Evolutionary conservation across 1,140 invertebrate species (phyloP).

Genomic region (Pogonus chalceus): DNA sequence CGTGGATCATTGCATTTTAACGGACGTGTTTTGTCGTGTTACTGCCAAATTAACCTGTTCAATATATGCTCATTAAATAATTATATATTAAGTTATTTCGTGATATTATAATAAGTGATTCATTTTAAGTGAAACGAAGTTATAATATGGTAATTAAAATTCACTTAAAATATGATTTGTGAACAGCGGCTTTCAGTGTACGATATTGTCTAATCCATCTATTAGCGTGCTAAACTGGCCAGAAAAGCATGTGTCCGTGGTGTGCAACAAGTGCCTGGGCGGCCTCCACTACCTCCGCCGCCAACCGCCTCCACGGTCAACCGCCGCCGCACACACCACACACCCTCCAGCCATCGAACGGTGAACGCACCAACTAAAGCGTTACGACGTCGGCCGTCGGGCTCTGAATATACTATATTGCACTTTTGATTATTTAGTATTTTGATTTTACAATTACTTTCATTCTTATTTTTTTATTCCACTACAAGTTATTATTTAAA

Average conservation of each 20-base stretch:
- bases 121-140: no score
- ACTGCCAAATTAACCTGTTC: no score
- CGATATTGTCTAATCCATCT: not conserved
- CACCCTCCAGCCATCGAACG: not conserved
- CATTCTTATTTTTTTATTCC: no score
- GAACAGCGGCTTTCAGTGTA: no score
- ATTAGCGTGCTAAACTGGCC: not conserved
- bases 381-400: not conserved
- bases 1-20: no score
- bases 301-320: not conserved
- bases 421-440: not conserved
- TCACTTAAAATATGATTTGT: no score
- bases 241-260: not conserved
- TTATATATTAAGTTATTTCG: no score
- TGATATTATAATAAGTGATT: no score
- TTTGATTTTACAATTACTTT: constrained; percentile 1
- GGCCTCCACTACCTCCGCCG: not conserved
- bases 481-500: no score
- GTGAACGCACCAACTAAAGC: not conserved
- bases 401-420: not conserved
- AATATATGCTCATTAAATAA: no score
- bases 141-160: no score
- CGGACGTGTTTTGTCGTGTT: no score
- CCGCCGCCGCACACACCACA: not conserved
- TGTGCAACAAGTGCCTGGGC: constrained; percentile 5